phyloP scores from a whole-genome alignment of 2,888 invertebrate species.

The Drosophila peninsularis region DNA sequence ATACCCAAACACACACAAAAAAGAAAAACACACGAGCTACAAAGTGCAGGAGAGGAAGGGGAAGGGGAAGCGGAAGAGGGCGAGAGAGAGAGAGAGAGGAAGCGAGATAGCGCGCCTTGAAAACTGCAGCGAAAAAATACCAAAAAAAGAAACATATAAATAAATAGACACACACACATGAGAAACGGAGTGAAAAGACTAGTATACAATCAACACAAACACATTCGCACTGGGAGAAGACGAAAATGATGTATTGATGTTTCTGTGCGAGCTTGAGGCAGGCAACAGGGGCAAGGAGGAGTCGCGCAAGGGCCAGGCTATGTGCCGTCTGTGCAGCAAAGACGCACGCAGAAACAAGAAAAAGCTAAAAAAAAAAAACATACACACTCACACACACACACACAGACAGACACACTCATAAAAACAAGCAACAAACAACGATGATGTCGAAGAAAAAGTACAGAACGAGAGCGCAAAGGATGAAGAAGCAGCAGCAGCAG shows the following conservation, averaged over 20 bases:
- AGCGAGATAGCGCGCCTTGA: slow-evolving; percentile 32
- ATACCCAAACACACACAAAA: slow-evolving; percentile 63
- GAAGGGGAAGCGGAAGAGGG: neutral
- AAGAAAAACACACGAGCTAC: slow-evolving; percentile 16
- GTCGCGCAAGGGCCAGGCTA: neutral
- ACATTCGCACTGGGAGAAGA: slow-evolving; percentile 49
- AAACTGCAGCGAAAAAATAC: slow-evolving; percentile 64
- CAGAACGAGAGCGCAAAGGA: slow-evolving; percentile 11
- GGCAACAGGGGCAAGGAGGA: slow-evolving; percentile 4
- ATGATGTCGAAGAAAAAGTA: slow-evolving; percentile 46
- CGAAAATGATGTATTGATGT: slow-evolving; percentile 77
- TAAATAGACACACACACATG: slow-evolving; percentile 15
- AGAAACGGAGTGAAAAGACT: slow-evolving; percentile 57
- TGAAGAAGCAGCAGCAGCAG: neutral
- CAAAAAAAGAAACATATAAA: slow-evolving; percentile 16
- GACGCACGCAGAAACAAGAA: slow-evolving; percentile 37
- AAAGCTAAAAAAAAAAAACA: neutral
- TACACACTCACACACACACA: neutral
- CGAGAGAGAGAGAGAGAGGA: neutral
- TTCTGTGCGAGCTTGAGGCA: slow-evolving; percentile 30
- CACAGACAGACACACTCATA: neutral
- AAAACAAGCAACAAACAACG: slow-evolving; percentile 34
- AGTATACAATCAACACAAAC: slow-evolving; percentile 54
- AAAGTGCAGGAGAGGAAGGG: neutral
- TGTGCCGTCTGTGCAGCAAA: slow-evolving; percentile 46